Evolutionary conservation across 2,113 vertebrate species (phyloP), one percentile per base, ranked within the genome.

Genomic region (Spilogale gracilis): DNA sequence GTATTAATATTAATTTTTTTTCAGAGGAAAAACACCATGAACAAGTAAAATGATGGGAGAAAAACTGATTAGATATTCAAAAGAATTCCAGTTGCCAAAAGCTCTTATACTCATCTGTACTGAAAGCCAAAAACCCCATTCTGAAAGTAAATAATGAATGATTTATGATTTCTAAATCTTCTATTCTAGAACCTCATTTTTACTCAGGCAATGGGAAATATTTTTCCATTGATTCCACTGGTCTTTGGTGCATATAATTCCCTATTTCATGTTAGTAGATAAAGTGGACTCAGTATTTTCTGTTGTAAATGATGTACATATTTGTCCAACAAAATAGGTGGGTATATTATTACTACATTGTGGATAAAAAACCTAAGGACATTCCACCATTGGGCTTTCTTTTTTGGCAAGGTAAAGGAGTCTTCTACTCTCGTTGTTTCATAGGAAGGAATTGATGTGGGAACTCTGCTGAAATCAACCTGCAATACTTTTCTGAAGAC

Each of bases 401-500:
- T 95, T 83, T 96, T 52, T 95, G 79, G n/a, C 52, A 23, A 91
- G 63, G 60, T 96, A 94, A 91, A n/a, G 48, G 58, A 48, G 8
- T 95, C 25, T 98, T 96, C 87, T 27, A 61, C 74, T 73, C 81
- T 97, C 86, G 9, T 97, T 98, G 96, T 96, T 94, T 98, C 60
- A 6, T 97, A 99, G 99, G 98, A 97, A 2, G 99, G 98, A 71
- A 98, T 99, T 92, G 99, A 99, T 95, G 98, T 99, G 97, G 99
- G 99, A 95, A 98, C 99, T 96, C 98, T 99, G 98, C 99, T 99
- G 97, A 99, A 99, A 98, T 99, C 99, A 25, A 99, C 99, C 21
- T 99, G 99, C 98, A 99, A 99, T 71, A 99, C 99, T 60, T 99
- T 99, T 93, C 98, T 99, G 96, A 99, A 99, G 98, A 99, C 99